Base-by-base conservation (phyloP, 1,140 invertebrate species). In the Pantala flavescens region DNA sequence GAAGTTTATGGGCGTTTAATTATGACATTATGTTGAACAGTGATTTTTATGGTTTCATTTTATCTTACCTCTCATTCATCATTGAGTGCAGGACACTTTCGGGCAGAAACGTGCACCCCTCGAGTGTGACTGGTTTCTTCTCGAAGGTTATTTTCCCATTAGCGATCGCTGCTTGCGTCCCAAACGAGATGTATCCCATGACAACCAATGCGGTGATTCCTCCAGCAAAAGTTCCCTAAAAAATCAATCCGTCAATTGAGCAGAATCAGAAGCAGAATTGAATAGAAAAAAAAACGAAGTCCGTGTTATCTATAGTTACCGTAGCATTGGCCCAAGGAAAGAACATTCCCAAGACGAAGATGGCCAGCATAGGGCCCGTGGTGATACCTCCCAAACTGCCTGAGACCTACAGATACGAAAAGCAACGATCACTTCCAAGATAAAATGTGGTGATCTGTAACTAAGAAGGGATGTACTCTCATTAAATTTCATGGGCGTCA, bases 131-230 rank as follows among this genome's bases (percentile, higher is more conserved):
- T 55, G 75, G 76, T 43, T 76, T 77, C 16, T 43, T 76, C 5
- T 36, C 73, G 73, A 88, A 86, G 0, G 81, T 78, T 71, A 92
- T 89, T 23, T 83, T 82, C 0, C 89, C 88, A 3, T 83, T 83
- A 10, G 89, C 86, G 79, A 93, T 89, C 11, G 90, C 87, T 1
- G 90, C 84, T 80, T 94, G 92, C 0, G 91, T 90, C 5, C 93
- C 93, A n/a, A 95, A 84, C 0, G 92, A 94, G 36, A 96, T 90
- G 92, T 92, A 95, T 3, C 91, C 88, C 24, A 93, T 88, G 7
- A 94, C 83, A 7, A 86, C 79, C 0, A 94, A 84, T 71, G 91
- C 89, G 11, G 84, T 80, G 0, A 93, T 55, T 0, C 91, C 88
- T 9, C 93, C 94, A n/a, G 83, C 84, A 76, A 92, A 82, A 0